A percentile compares a stretch with the other conserved stretches of the same genome.
Conservation (phyloP, 1,140 invertebrate species). For the Danaus melanippus region DNA sequence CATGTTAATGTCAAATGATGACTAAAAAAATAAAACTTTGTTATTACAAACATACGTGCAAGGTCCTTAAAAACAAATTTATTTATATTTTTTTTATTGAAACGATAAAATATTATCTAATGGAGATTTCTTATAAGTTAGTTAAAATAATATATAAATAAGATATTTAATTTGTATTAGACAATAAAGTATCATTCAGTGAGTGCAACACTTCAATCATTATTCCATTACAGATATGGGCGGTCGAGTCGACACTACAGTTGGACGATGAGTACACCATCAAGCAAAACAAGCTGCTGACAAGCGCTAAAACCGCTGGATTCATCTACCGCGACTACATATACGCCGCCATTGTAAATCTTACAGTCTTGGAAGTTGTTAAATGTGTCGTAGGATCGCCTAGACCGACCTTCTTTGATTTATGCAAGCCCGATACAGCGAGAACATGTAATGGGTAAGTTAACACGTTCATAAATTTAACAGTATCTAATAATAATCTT, state of each 20-base stretch:
- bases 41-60: background rate
- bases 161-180: too few relatives aligned
- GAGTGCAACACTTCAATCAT: constrained; percentile 10
- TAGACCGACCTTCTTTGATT: constrained; percentile 81
- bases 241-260: constrained; percentile 47
- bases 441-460: constrained; percentile 74
- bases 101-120: constrained; percentile 1
- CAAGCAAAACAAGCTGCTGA: constrained; percentile 47
- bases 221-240: constrained; percentile 49
- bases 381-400: constrained; percentile 80
- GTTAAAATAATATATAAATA: too few relatives aligned
- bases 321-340: constrained; percentile 74
- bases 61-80: constrained; percentile 6
- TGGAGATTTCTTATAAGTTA: too few relatives aligned
- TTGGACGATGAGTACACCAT: constrained; percentile 56
- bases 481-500: background rate
- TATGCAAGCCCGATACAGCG: constrained; percentile 76
- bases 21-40: too few relatives aligned
- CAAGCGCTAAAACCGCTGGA: constrained; percentile 45
- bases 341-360: constrained; percentile 70
- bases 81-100: too few relatives aligned
- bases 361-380: constrained; percentile 74
- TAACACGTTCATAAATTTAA: background rate
- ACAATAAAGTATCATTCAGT: too few relatives aligned
- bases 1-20: background rate